These are phyloP conservation scores for Cephus rjabovi DNA, from an alignment of 2,888 invertebrate species.

Conservation along the genomic window DNA sequence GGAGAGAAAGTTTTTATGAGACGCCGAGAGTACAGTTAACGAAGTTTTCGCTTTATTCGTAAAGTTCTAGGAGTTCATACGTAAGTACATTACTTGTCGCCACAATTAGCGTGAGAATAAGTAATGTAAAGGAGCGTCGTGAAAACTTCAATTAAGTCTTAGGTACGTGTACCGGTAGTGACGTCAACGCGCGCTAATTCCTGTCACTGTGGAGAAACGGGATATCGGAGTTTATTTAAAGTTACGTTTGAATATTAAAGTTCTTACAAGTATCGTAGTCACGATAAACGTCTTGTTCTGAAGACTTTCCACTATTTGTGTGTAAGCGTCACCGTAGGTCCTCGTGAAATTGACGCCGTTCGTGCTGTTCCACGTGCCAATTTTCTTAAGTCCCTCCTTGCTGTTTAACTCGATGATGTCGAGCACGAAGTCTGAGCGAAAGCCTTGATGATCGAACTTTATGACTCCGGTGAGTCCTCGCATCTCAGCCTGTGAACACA, in stretches of 20 bases:
- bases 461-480: slow-evolving; percentile 93
- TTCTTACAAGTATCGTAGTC: slow-evolving; percentile 88
- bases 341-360: slow-evolving; percentile 90
- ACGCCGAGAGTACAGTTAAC: slow-evolving; percentile 17
- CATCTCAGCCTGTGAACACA: slow-evolving; percentile 81
- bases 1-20: slow-evolving; percentile 28
- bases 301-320: slow-evolving; percentile 88
- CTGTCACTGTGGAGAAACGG: neutral
- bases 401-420: slow-evolving; percentile 89
- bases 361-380: slow-evolving; percentile 90
- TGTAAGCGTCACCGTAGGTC: slow-evolving; percentile 86
- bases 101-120: slow-evolving; percentile 47
- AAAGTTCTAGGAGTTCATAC: slow-evolving; percentile 45
- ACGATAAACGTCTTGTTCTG: slow-evolving; percentile 93
- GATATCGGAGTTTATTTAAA: neutral
- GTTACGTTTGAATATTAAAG: neutral
- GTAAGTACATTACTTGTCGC: slow-evolving; percentile 43
- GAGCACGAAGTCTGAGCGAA: slow-evolving; percentile 89
- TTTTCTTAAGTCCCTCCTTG: slow-evolving; percentile 84
- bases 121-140: slow-evolving; percentile 24
- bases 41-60: slow-evolving; percentile 25
- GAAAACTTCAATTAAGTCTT: slow-evolving; percentile 45
- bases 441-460: slow-evolving; percentile 94
- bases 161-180: neutral
- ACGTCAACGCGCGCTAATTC: neutral